phyloP scores from a whole-genome alignment of 2,888 invertebrate genomes.

The Diogma glabrata region DNA sequence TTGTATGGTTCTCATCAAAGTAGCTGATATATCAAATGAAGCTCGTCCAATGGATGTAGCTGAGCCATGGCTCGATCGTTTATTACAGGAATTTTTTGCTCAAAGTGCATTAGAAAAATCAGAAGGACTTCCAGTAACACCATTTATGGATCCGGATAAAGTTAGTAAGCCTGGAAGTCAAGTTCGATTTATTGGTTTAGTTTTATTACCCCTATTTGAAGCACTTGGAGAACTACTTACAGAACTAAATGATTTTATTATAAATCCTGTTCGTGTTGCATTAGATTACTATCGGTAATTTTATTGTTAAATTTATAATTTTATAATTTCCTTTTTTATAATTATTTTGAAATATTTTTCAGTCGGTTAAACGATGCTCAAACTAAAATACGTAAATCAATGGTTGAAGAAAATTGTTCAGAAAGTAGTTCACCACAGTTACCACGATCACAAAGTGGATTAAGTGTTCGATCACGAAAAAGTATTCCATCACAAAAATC shows the following conservation, averaged over 20 bases:
- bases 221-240: conserved; percentile 61
- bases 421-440: conserved; percentile 32
- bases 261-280: conserved; percentile 36
- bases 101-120: conserved; percentile 72
- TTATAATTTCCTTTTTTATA: not conserved
- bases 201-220: conserved; percentile 68
- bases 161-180: conserved; percentile 75
- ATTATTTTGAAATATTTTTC: conserved; percentile 1
- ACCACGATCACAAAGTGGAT: conserved; percentile 40
- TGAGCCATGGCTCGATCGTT: conserved; percentile 68
- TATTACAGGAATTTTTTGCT: conserved; percentile 58
- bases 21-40: conserved; percentile 75
- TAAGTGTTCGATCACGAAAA: conserved; percentile 43
- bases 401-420: conserved; percentile 27
- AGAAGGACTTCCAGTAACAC: conserved; percentile 71
- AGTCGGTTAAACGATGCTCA: conserved; percentile 38
- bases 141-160: conserved; percentile 78
- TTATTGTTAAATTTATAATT: not conserved
- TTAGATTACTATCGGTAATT: conserved; percentile 36
- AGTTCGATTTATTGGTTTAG: conserved; percentile 72
- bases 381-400: conserved; percentile 34
- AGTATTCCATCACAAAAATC: conserved; percentile 40
- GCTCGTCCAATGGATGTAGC: conserved; percentile 72
- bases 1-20: conserved; percentile 71
- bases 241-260: conserved; percentile 50